Percentiles rank a stretch among this genome's conserved stretches.
Conservation (phyloP, 2,113 vertebrate species). For the Anser brachyrhynchus region DNA sequence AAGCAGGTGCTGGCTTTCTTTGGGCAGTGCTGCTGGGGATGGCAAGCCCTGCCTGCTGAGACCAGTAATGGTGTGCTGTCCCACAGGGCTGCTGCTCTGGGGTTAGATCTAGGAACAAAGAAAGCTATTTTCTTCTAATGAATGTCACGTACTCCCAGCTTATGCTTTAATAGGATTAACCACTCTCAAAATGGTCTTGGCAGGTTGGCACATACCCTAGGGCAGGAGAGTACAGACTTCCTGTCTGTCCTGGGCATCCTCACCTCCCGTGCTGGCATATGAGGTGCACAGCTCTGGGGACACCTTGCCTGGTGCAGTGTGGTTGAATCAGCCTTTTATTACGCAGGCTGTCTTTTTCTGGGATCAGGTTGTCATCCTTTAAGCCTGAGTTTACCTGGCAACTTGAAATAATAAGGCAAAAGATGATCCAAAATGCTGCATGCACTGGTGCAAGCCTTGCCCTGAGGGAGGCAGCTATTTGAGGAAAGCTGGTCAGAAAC, state of each 20-base stretch:
- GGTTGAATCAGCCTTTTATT: not conserved
- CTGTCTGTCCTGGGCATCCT: not conserved
- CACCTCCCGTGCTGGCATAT: not conserved
- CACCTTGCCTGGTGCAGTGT: not conserved
- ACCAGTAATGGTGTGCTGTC: not conserved
- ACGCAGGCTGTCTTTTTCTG: not conserved
- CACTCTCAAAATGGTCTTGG: not conserved
- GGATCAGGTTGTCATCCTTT: not conserved
- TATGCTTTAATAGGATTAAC: conserved; percentile 40
- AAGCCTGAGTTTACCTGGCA: not conserved
- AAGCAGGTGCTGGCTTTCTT: not conserved
- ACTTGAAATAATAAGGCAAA: not conserved
- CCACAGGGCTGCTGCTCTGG: not conserved
- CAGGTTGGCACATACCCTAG: not conserved
- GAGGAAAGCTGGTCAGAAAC: not conserved
- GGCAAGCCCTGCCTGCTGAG: not conserved
- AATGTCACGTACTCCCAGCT: not conserved
- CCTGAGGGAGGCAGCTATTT: not conserved
- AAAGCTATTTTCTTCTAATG: not conserved
- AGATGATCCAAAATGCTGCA: not conserved
- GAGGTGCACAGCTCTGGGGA: not conserved
- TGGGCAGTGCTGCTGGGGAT: not conserved
- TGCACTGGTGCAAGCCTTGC: not conserved
- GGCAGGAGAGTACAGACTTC: not conserved
- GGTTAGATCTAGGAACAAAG: not conserved